A percentile compares a stretch with the other conserved stretches of the same genome.
These are phyloP conservation scores for Myrmophylax atrothorax DNA, from an alignment of 2,113 vertebrate species.

Conservation along the genomic window DNA sequence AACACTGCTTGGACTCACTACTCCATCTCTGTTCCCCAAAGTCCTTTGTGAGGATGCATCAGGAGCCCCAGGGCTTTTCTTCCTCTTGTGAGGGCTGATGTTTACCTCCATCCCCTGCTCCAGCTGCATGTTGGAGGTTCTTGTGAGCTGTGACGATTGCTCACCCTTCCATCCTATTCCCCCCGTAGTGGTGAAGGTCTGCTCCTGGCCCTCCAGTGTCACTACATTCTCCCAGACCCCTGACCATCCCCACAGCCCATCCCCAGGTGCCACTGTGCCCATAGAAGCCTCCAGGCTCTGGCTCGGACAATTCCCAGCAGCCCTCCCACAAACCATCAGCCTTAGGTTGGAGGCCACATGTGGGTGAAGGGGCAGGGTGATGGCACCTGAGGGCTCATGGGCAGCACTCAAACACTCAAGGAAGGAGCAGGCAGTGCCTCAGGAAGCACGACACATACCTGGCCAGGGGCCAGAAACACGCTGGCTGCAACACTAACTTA, in stretches of 20 bases:
- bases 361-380: not conserved
- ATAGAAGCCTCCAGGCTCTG: too few species aligned
- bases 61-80: not conserved
- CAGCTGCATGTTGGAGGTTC: not conserved
- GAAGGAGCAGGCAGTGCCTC: not conserved
- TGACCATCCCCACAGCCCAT: not conserved
- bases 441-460: not conserved
- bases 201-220: not conserved
- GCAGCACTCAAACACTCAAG: not conserved
- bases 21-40: not conserved
- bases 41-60: not conserved
- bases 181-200: not conserved
- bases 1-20: accelerated
- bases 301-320: accelerated
- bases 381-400: accelerated
- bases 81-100: not conserved
- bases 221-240: accelerated
- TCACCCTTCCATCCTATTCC: not conserved
- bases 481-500: not conserved
- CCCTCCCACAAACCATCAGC: accelerated
- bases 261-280: not conserved
- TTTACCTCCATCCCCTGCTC: not conserved
- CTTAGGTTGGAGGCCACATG: accelerated
- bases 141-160: not conserved
- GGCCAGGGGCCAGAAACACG: not conserved